Evolutionary conservation across 1,140 invertebrate genomes (phyloP), one percentile per base, ranked within the genome.

Genomic region (Pogonus chalceus): DNA sequence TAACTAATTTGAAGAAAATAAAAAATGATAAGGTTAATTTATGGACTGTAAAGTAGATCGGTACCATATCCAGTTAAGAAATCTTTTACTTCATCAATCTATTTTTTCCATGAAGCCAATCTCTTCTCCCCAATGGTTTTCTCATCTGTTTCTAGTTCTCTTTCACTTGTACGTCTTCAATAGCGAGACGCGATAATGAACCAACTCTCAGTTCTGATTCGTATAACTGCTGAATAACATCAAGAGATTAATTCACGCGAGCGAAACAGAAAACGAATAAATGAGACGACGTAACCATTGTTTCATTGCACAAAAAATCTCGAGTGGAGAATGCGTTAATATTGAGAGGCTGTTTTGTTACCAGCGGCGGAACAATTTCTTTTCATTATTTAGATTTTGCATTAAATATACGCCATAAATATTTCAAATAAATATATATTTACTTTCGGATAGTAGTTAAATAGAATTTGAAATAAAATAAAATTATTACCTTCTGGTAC

Each of bases 261-360:
- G 22, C 23, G 52, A 53, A 54, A 47, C 46, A 43, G 52, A 54
- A 12, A 54, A 26, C 39, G 52, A 54, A 54, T 54, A 54, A 54
- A 46, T 54, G 52, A 21, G 46, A 54, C 39, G 52, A 23, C 35
- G 35, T 7, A 49, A 21, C 39, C 48, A 48, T 54, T 54, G 52
- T 54, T 54, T 21, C 26, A 7, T 31, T 12, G 18, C 37, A 43
- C 37, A 43, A 43, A 9, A 43, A 18, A 18, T 43, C 7, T 43
- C 37, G n/a, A n/a, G n/a, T n/a, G n/a, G n/a, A n/a, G n/a, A n/a
- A n/a, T n/a, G n/a, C n/a, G n/a, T n/a, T n/a, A n/a, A n/a, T n/a
- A n/a, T n/a, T n/a, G n/a, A n/a, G n/a, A n/a, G n/a, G n/a, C n/a
- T n/a, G n/a, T n/a, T n/a, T n/a, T n/a, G n/a, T n/a, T n/a, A n/a